These are phyloP conservation scores for Onychomys torridus DNA, from an alignment of 2,797 vertebrate genomes.

Conservation along the genomic window DNA sequence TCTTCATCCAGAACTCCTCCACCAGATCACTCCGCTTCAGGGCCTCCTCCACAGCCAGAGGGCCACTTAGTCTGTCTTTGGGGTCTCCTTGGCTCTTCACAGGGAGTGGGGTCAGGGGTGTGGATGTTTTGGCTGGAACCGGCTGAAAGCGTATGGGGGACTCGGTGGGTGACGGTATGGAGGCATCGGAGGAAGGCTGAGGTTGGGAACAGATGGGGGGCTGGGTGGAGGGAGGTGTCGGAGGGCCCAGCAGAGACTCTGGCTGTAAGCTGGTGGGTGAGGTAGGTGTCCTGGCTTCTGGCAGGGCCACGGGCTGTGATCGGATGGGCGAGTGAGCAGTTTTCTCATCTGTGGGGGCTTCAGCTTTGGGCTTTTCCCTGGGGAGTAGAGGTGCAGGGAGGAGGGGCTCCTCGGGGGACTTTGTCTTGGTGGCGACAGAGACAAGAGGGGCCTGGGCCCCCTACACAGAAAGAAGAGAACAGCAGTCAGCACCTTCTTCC, in stretches of 20 bases:
- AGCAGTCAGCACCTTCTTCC: background rate
- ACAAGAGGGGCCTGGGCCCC: conserved; percentile 11
- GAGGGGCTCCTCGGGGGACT: conserved; percentile 88
- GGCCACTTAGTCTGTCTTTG: conserved; percentile 85
- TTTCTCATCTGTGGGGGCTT: conserved; percentile 82
- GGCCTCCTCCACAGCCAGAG: conserved; percentile 86
- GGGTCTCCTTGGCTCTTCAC: conserved; percentile 82
- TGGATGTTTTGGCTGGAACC: conserved; percentile 92
- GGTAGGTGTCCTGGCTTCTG: conserved; percentile 88
- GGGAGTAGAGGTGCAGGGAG: conserved; percentile 90
- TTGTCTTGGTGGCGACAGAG: conserved; percentile 65
- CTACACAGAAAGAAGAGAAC: conserved; percentile 69
- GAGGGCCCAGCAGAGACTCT: conserved; percentile 83
- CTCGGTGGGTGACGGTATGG: conserved; percentile 89
- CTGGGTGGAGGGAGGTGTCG: conserved; percentile 79
- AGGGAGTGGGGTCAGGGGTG: conserved; percentile 88
- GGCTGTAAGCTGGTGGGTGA: conserved; percentile 87
- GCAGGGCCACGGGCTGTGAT: conserved; percentile 91
- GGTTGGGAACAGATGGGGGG: conserved; percentile 96
- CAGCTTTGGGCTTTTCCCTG: conserved; percentile 83
- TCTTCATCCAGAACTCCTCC: conserved; percentile 98
- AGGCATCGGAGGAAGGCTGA: conserved; percentile 91
- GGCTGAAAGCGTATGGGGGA: conserved; percentile 95
- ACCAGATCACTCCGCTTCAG: conserved; percentile 94
- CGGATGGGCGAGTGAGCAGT: conserved; percentile 88